Conservation (phyloP, 1,140 invertebrate genomes). For the Agrypnia vestita region DNA sequence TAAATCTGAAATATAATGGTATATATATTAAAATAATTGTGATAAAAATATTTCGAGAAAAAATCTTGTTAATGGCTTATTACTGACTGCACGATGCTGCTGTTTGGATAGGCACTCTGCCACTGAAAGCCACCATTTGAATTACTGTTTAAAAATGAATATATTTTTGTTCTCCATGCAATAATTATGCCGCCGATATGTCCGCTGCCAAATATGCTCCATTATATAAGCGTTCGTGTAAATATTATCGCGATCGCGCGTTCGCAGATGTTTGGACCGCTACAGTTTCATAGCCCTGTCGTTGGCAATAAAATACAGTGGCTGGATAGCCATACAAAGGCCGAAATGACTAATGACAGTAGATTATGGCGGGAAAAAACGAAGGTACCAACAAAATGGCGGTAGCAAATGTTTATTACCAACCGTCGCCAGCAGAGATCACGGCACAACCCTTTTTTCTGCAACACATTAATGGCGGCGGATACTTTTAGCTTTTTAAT, state of each 20-base stretch:
- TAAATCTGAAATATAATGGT: no score
- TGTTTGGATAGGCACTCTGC: no score
- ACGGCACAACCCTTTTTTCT: conserved; percentile 50
- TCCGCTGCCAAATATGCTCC: not conserved
- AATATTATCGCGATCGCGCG: not conserved
- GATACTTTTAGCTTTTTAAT: conserved; percentile 44
- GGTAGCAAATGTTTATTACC: conserved; percentile 57
- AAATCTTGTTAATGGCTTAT: no score
- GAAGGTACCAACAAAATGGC: conserved; percentile 37
- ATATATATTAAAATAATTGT: no score
- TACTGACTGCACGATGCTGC: no score
- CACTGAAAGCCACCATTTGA: no score
- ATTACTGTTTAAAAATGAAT: no score
- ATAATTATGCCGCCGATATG: not conserved
- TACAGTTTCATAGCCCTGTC: conserved; percentile 53
- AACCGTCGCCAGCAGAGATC: conserved; percentile 56
- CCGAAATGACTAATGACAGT: conserved; percentile 59
- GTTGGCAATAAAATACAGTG: conserved; percentile 57
- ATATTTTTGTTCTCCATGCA: no score
- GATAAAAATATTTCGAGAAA: no score
- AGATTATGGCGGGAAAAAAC: conserved; percentile 49
- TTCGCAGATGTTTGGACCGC: conserved; percentile 5
- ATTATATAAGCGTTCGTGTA: not conserved
- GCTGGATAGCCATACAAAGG: conserved; percentile 54
- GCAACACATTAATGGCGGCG: conserved; percentile 25